These are phyloP conservation scores for Thymelicus sylvestris DNA, from an alignment of 2,888 invertebrate genomes.

Conservation along the genomic window DNA sequence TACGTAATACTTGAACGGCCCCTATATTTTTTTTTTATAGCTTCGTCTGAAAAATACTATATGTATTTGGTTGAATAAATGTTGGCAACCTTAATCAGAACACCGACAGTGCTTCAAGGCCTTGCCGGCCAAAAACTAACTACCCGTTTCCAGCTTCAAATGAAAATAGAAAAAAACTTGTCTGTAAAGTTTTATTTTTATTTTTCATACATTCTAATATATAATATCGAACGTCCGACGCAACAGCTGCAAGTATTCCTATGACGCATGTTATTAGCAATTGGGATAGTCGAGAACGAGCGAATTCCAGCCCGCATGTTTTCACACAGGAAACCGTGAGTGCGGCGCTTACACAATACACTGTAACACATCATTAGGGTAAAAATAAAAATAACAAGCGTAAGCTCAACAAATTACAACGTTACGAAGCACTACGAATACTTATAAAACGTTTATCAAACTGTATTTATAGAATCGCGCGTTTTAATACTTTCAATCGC, in stretches of 20 bases:
- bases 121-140: too few species aligned
- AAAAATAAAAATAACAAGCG: slow-evolving; percentile 13
- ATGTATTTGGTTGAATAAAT: too few species aligned
- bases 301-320: slow-evolving; percentile 33
- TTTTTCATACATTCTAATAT: too few species aligned
- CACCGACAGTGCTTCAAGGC: too few species aligned
- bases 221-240: too few species aligned
- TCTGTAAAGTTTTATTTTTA: too few species aligned
- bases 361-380: slow-evolving; percentile 15
- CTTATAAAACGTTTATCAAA: slow-evolving; percentile 1
- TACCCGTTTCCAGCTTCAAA: too few species aligned
- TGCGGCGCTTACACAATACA: slow-evolving; percentile 12
- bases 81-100: too few species aligned
- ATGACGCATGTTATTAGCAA: neutral
- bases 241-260: neutral
- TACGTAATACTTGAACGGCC: too few species aligned
- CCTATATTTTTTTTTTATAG: too few species aligned
- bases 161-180: too few species aligned
- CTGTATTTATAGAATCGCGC: neutral
- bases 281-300: neutral
- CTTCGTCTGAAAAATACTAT: too few species aligned
- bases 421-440: slow-evolving; percentile 20
- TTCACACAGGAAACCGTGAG: slow-evolving; percentile 17
- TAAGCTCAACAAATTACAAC: slow-evolving; percentile 10
- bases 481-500: neutral